phyloP scores from a whole-genome alignment of 1,140 invertebrate species.

The Drosophila ambigua region DNA sequence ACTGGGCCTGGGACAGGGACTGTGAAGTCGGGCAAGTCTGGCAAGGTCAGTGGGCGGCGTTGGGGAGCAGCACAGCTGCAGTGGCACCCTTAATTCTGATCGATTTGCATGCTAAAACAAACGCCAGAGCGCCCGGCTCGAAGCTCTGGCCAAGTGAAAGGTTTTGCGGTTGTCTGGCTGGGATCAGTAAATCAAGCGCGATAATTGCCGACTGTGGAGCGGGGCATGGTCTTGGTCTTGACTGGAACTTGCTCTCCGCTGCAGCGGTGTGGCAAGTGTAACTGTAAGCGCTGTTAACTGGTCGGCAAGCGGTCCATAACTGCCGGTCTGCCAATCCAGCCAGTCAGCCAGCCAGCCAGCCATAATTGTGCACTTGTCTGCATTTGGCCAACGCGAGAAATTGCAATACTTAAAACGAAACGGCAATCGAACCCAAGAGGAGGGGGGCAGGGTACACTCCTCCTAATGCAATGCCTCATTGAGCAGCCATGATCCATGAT shows the following conservation, averaged over 20 bases:
- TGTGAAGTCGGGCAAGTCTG: background rate
- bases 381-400: constrained; percentile 73
- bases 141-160: constrained; percentile 63
- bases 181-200: constrained; percentile 28
- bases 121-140: constrained; percentile 3
- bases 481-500: constrained; percentile 53
- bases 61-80: background rate
- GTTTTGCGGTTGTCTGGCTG: constrained; percentile 25
- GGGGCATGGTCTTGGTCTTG: constrained; percentile 8
- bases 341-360: constrained; percentile 60
- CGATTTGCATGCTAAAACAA: constrained; percentile 54
- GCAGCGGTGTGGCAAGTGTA: constrained; percentile 51
- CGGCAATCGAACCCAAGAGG: constrained; percentile 4
- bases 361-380: constrained; percentile 70
- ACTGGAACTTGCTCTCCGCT: constrained; percentile 28
- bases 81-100: constrained; percentile 29
- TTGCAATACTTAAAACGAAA: constrained; percentile 60
- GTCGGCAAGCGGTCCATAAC: constrained; percentile 41
- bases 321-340: constrained; percentile 37
- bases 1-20: too few species aligned
- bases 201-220: constrained; percentile 52
- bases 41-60: constrained; percentile 55
- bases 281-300: constrained; percentile 43
- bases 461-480: constrained; percentile 24
- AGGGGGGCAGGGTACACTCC: constrained; percentile 2